Evolutionary conservation across 2,113 vertebrate genomes (phyloP), one percentile per base, ranked within the genome.

Genomic region (Gymnobelideus leadbeateri): DNA sequence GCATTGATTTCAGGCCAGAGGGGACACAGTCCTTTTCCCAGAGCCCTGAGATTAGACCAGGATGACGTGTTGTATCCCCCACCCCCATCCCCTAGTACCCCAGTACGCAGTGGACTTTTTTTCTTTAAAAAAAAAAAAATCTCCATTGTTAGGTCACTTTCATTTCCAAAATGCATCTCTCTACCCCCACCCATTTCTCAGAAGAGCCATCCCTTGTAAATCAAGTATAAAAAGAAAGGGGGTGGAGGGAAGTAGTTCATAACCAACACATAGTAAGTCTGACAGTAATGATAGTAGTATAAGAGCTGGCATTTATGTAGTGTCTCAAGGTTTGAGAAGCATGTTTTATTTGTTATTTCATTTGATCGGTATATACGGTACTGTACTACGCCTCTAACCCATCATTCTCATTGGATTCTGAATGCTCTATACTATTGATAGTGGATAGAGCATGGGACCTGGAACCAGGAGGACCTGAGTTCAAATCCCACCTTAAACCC

Each of bases 21-120:
- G 51, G 55, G 50, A 14, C 26, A 53, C 14, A 1, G 43, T n/a
- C 57, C 8, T 8, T 84, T 84, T 84, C 89, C 10, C 21, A 0
- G 57, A 8, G 57, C 19, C 7, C 92, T 53, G n/a, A 1, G 26
- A 1, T 43, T 2, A 28, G 50, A 47, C 11, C 4, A 10, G 90
- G n/a, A 89, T 12, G 0, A 23, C 53, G 51, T 49, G 51, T 50
- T 84, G 1, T 84, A 21, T 8, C 46, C 28, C 1, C 23, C 11
- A 21, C 0, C 25, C 43, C 24, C 0, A 37, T 3, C 26, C 8
- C 25, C 47, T 49, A 24, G 12, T 50, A 4, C 54, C 12, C 10
- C 0, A 0, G 21, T 49, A 0, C 0, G 43, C n/a, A 84, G 16
- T 84, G 61, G 7, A 43, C 31, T 2, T 43, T 84, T 84, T 84